These are phyloP conservation scores for Protonemura montana DNA, from an alignment of 2,888 invertebrate species.

Conservation along the genomic window DNA sequence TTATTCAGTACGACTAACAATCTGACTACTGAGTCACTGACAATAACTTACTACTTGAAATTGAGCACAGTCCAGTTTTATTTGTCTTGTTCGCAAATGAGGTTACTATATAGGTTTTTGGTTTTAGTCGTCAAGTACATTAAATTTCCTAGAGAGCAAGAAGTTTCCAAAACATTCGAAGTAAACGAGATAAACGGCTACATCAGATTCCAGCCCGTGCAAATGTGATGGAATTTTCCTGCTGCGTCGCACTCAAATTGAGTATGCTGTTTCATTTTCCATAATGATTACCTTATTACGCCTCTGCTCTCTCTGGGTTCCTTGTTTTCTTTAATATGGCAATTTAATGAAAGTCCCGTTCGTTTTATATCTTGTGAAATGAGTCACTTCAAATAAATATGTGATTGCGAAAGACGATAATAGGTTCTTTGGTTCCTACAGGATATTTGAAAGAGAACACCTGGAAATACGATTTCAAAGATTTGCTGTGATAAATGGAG, in stretches of 20 bases:
- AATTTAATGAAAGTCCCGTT: not conserved
- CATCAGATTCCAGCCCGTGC: not conserved
- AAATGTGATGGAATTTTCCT: not conserved
- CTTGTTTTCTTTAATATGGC: not conserved
- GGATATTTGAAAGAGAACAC: not conserved
- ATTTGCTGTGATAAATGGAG: not conserved
- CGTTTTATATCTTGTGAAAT: not conserved
- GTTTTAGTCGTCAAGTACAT: not conserved
- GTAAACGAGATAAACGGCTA: not conserved
- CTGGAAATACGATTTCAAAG: constrained; percentile 9
- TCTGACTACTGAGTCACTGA: not conserved
- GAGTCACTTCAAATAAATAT: constrained; percentile 2
- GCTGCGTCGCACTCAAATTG: not conserved
- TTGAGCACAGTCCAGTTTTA: not conserved
- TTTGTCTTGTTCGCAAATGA: not conserved
- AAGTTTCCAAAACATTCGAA: not conserved
- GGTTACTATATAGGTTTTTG: not conserved
- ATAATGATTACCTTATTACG: not conserved
- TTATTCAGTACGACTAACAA: not conserved
- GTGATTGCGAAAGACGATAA: constrained; percentile 1
- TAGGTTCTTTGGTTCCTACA: not conserved
- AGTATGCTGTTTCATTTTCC: not conserved
- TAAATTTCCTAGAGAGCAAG: not conserved
- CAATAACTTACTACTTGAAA: not conserved
- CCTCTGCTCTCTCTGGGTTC: not conserved